Evolutionary conservation across 2,888 invertebrate genomes (phyloP), one percentile per base, ranked within the genome.

Genomic region (Acrobasis suavella): DNA sequence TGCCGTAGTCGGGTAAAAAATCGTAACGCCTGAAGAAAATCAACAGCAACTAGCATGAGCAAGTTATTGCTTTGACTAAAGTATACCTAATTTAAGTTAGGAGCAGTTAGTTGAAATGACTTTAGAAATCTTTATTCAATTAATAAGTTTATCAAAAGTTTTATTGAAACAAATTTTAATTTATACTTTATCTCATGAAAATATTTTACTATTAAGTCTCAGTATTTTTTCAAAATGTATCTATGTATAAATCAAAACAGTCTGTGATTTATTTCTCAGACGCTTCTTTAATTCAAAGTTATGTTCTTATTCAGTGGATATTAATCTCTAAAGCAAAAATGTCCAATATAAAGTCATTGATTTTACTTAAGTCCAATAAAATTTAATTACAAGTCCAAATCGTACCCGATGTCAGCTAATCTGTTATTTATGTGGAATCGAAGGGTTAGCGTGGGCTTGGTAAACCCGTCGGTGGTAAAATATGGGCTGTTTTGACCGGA

Each of bases 291-390:
- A 56, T 16, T 14, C 56, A 56, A 56, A 56, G 16, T 42, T 56
- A 56, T 56, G 46, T 42, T 16, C 52, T 22, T 55, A 38, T 42
- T 56, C 8, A 56, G 42, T 42, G 17, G 56, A 42, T 46, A 56
- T 15, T 56, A 39, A 56, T 50, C 59, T n/a, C 32, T 52, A 12
- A 56, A 56, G 39, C 16, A 39, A 42, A 56, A 56, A 56, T 39
- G n/a, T 56, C 9, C 32, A 60, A 60, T 77, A 80, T 77, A 76
- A 74, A 74, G 74, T 78, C 81, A 82, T 86, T 73, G 78, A 85
- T 86, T 83, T 79, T 77, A 83, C 81, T 85, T 82, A 78, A 69
- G 64, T 58, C 76, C 71, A 81, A 85, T 87, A 86, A 83, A 86
- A 83, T 84, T 83, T 84, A 86, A 87, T 88, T 86, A 86, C 75